Evolutionary conservation across 2,797 vertebrate genomes (phyloP), one percentile per base, ranked within the genome.

Genomic region (Myotis findleyi): DNA sequence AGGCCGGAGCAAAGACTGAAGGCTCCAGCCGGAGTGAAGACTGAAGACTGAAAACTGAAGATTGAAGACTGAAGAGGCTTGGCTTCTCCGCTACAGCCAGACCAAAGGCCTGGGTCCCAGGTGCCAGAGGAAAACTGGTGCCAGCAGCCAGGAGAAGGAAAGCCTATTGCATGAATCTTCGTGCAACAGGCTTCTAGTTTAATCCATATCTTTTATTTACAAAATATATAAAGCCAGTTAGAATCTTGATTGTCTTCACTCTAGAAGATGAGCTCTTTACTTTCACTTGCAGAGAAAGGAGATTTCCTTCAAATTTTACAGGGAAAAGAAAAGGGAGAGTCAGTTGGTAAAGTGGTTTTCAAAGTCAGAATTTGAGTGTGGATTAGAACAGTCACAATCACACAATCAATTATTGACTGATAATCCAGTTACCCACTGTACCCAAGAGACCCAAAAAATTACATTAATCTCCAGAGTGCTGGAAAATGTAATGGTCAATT

Each of bases 201-300:
- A 47, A 93, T 12, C 55, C 44, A 53, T 73, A 72, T 51, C n/a
- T 95, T 84, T 89, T 85, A 85, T 77, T 93, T 87, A 92, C n/a
- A 76, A 85, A 95, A 73, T 53, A 88, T 53, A 82, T 92, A 68
- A 91, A 95, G 85, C 49, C 36, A 92, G 76, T 89, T 80, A 83
- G 33, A 96, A 79, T 49, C 27, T 89, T 92, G 51, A 84, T 66
- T 93, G 2, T 68, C 69, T 62, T 94, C 47, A 77, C 79, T 25
- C 71, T n/a, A 87, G 64, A 77, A 93, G 38, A 80, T 75, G 57
- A 75, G 17, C 23, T 87, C 13, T 66, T 88, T 81, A 27, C 41
- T 93, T 93, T 84, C n/a, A 64, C 91, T 96, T 83, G 20, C 17
- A 87, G 47, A 81, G 33, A 91, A 76, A 73, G 59, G 49, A 96